Evolutionary conservation across 2,888 invertebrate species (phyloP).

Genomic region (Drosophila flavopinicola): DNA sequence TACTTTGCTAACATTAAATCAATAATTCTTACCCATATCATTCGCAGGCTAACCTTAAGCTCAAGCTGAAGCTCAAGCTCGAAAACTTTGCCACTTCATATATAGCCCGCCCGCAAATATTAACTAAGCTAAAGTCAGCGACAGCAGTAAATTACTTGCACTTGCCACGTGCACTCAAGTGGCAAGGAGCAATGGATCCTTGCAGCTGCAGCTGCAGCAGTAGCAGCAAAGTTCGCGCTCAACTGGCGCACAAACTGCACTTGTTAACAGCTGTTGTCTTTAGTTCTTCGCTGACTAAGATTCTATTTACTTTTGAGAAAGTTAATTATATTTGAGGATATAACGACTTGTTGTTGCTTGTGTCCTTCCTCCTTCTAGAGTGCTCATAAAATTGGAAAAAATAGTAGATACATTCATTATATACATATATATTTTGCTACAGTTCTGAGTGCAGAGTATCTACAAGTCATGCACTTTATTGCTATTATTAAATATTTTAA

Average conservation of each 20-base stretch:
- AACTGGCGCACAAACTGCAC: conserved; percentile 53
- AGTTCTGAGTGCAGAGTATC: neutral
- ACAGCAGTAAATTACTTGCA: conserved; percentile 50
- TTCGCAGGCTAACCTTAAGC: conserved; percentile 35
- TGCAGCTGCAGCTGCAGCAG: conserved; percentile 8
- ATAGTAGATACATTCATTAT: too few relatives aligned
- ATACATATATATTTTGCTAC: too few relatives aligned
- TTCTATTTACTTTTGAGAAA: conserved; percentile 71
- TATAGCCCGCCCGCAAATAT: conserved; percentile 54
- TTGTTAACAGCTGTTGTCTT: conserved; percentile 76
- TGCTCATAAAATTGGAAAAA: neutral
- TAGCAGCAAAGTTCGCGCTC: conserved; percentile 24
- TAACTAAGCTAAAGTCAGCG: conserved; percentile 59
- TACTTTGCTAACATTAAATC: conserved; percentile 60
- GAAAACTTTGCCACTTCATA: conserved; percentile 46
- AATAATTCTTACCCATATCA: conserved; percentile 69
- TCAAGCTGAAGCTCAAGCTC: conserved; percentile 10
- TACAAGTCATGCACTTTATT: neutral
- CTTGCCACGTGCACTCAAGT: conserved; percentile 28
- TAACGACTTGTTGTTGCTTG: conserved; percentile 7
- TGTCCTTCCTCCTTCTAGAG: neutral
- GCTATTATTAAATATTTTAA: neutral
- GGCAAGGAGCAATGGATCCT: conserved; percentile 15
- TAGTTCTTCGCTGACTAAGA: conserved; percentile 57
- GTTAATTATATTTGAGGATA: conserved; percentile 67